Base-by-base conservation (phyloP, 37 sponge, comb jelly and placozoan genomes). In the Hormiphora californensis region DNA sequence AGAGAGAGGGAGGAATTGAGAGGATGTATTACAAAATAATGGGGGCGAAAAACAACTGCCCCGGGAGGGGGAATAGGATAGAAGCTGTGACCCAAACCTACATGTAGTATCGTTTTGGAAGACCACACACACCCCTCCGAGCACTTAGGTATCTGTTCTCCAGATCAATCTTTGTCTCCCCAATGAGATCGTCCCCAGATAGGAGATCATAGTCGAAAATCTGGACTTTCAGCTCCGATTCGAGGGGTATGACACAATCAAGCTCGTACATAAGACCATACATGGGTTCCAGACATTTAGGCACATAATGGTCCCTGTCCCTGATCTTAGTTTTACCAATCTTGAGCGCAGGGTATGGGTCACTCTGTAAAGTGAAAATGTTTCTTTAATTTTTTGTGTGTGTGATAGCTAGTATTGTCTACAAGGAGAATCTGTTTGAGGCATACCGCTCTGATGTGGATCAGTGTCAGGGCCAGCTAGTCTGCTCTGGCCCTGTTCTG, bases 211-310 rank as follows among this genome's bases (percentile, higher is more conserved):
- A 85, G 73, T 90, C 90, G 55, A 69, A 87, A n/a, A 90, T 73
- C 30, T 69, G 55, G 8, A 90, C 87, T 27, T 63, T 90, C 25
- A 90, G 88, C 32, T 89, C 89, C 4, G 65, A 63, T 23, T 63
- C 63, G 15, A 40, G 67, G 0, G 90, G 90, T 0, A 90, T 61
- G 3, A n/a, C 12, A 37, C 87, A 53, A 17, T 81, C 49, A 19
- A 90, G 28, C 73, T 90, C 90, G 73, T 68, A 90, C 46, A 90
- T 49, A 54, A 54, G 57, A 57, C 90, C 90, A 54, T 88, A 90
- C 85, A 78, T 21, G 32, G 90, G 90, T 19, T 90, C 87, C 22
- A 90, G 86, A 38, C 87, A 54, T 17, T 90, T 90, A 12, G 90
- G 53, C 22, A 63, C 85, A 69, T 90, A 90, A 69, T 87, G 43